These are phyloP conservation scores for Leucosticte australis DNA, from an alignment of 2,113 vertebrate genomes.

Conservation along the genomic window DNA sequence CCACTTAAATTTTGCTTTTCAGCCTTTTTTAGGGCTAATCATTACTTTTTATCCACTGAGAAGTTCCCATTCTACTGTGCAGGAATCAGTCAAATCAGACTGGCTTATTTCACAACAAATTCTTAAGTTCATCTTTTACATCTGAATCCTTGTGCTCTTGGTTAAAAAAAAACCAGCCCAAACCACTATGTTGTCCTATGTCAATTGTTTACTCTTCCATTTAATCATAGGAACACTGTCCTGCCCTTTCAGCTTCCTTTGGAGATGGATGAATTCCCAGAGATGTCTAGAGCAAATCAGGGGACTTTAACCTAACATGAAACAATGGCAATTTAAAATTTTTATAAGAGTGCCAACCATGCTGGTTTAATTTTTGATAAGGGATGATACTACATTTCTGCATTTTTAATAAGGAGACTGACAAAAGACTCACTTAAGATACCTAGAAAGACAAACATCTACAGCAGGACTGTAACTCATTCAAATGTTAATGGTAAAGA, in stretches of 20 bases:
- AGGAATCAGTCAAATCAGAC: not conserved
- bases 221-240: not conserved
- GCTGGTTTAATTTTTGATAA: slow-evolving; percentile 46
- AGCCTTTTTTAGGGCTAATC: not conserved
- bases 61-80: not conserved
- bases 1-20: not conserved
- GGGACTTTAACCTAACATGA: not conserved
- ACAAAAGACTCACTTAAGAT: not conserved
- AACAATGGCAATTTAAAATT: slow-evolving; percentile 27
- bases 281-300: not conserved
- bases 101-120: not conserved
- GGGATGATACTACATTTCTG: not conserved
- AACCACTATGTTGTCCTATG: not conserved
- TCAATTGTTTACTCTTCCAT: not conserved
- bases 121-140: not conserved
- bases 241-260: slow-evolving; percentile 13
- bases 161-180: not conserved
- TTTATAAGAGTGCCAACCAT: slow-evolving; percentile 7
- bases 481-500: not conserved
- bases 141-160: not conserved
- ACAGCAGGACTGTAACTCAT: not conserved
- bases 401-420: slow-evolving; percentile 23
- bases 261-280: slow-evolving; percentile 9
- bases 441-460: slow-evolving; percentile 5
- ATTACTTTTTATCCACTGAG: not conserved